These are phyloP conservation scores for Drosophila leonis DNA, from an alignment of 2,888 invertebrate genomes.

Conservation along the genomic window DNA sequence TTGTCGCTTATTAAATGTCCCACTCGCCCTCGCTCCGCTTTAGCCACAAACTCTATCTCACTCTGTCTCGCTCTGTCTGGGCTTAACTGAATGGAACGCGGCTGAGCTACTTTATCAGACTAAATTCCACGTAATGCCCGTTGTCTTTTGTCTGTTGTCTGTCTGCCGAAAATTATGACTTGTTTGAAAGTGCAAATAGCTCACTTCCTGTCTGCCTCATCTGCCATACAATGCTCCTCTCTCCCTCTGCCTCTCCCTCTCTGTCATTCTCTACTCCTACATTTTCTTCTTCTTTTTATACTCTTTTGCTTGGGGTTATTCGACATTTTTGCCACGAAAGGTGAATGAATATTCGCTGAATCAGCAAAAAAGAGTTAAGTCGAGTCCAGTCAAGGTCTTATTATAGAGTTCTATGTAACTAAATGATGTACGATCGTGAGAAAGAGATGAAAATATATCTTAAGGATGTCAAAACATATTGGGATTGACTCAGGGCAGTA, in stretches of 20 bases:
- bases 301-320: background rate
- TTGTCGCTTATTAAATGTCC: constrained; percentile 77
- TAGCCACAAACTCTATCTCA: background rate
- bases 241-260: background rate
- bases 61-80: constrained; percentile 13
- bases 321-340: background rate
- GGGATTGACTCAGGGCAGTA: background rate
- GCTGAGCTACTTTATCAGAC: constrained; percentile 62
- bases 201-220: constrained; percentile 69
- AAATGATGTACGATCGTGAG: background rate
- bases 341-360: background rate
- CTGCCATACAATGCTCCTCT: constrained; percentile 4
- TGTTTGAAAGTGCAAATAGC: constrained; percentile 80
- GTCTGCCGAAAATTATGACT: constrained; percentile 80
- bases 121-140: constrained; percentile 66
- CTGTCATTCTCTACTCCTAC: background rate
- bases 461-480: background rate
- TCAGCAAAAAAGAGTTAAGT: background rate
- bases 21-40: constrained; percentile 8
- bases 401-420: background rate
- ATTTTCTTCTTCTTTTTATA: constrained; percentile 1
- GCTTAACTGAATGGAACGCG: constrained; percentile 53
- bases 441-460: background rate
- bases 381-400: background rate
- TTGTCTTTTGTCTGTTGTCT: constrained; percentile 47